A percentile compares a stretch with the other conserved stretches of the same genome.
Evolutionary conservation across 1,140 invertebrate genomes (phyloP).

Genomic region (Sinonovacula constricta): DNA sequence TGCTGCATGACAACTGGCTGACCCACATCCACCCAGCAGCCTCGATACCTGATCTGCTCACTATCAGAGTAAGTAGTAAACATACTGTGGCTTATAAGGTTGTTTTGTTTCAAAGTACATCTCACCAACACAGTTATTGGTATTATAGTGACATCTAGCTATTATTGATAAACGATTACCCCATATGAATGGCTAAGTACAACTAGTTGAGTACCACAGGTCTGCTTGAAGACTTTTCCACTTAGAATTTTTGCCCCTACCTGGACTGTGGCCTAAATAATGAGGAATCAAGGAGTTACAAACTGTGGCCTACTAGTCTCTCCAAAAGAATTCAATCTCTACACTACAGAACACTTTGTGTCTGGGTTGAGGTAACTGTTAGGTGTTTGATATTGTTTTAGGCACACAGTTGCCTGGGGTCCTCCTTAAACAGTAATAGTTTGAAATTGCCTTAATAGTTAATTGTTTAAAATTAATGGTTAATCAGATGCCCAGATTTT

Average conservation of each 20-base stretch:
- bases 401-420: no score
- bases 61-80: conserved; percentile 78
- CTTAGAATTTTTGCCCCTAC: no score
- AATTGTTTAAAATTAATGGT: not conserved
- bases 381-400: no score
- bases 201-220: not conserved
- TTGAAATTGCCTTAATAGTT: not conserved
- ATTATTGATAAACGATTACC: not conserved
- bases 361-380: no score
- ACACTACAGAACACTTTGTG: no score
- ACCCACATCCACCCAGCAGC: conserved; percentile 85
- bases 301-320: no score
- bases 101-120: not conserved
- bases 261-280: no score
- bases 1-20: conserved; percentile 85
- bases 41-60: conserved; percentile 85
- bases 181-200: not conserved
- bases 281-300: no score
- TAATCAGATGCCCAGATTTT: not conserved
- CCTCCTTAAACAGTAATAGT: not conserved
- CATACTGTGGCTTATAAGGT: not conserved
- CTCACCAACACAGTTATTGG: no score
- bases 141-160: not conserved
- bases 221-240: not conserved
- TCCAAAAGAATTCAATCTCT: no score